These are phyloP conservation scores for Drosophila atripex DNA, from an alignment of 2,888 invertebrate species.

Conservation along the genomic window DNA sequence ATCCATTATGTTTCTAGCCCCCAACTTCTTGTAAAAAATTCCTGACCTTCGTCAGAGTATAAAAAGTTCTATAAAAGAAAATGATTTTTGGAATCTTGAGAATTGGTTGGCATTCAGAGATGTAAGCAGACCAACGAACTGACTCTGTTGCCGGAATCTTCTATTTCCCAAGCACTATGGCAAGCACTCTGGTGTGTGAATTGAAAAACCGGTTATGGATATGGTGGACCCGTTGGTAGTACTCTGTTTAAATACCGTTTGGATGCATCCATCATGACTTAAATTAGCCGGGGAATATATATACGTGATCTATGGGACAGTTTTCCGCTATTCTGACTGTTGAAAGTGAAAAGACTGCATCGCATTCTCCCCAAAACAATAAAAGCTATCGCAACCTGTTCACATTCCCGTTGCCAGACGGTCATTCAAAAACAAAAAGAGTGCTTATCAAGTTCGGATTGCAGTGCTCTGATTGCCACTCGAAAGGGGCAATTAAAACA, in stretches of 20 bases:
- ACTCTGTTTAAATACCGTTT: slow-evolving; percentile 17
- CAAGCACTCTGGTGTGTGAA: slow-evolving; percentile 50
- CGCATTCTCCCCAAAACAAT: slow-evolving; percentile 31
- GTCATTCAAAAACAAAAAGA: slow-evolving; percentile 9
- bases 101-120: slow-evolving; percentile 44
- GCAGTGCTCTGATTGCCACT: slow-evolving; percentile 53
- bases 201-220: slow-evolving; percentile 56
- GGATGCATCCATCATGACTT: slow-evolving; percentile 68
- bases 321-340: slow-evolving; percentile 27
- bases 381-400: slow-evolving; percentile 8
- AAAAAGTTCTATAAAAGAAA: slow-evolving; percentile 10
- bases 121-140: slow-evolving; percentile 17
- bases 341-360: slow-evolving; percentile 61
- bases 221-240: slow-evolving; percentile 7
- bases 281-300: slow-evolving; percentile 51
- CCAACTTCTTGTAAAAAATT: slow-evolving; percentile 4
- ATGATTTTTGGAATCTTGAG: slow-evolving; percentile 25
- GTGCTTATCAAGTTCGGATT: slow-evolving; percentile 18
- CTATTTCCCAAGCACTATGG: slow-evolving; percentile 34
- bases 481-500: slow-evolving; percentile 32
- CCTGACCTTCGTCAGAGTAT: slow-evolving; percentile 30
- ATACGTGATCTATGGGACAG: slow-evolving; percentile 42
- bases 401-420: slow-evolving; percentile 25
- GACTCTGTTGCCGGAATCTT: slow-evolving; percentile 26
- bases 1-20: slow-evolving; percentile 5